Percentiles rank a stretch among this genome's conserved stretches.
Evolutionary conservation across 35 echinoderm and acorn worm species (phyloP).

Genomic region (Lytechinus variegatus): DNA sequence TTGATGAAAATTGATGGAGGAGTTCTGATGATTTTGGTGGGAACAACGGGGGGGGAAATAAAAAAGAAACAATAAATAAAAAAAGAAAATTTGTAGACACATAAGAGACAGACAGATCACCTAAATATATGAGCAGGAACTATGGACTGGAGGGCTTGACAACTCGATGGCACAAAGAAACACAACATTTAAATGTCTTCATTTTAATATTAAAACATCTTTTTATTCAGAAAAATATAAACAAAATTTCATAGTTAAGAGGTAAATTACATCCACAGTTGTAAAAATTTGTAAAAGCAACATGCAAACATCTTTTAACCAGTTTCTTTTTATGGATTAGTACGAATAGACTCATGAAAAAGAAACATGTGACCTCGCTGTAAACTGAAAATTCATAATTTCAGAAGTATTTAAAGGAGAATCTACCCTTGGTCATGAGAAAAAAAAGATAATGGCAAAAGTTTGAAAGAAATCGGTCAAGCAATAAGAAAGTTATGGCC

Average conservation of each 20-base stretch:
- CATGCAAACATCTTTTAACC: not conserved
- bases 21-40: no score
- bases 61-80: no score
- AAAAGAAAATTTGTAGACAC: no score
- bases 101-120: no score
- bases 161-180: not conserved
- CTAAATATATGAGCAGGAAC: no score
- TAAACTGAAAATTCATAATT: not conserved
- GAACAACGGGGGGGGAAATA: no score
- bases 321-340: not conserved
- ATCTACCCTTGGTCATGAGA: no score
- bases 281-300: not conserved
- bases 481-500: no score
- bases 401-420: not conserved
- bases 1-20: no score
- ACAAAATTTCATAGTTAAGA: not conserved
- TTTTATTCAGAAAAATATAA: conserved; percentile 2
- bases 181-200: not conserved
- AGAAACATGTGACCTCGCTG: not conserved
- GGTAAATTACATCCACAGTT: not conserved
- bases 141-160: not conserved
- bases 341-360: not conserved
- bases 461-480: no score
- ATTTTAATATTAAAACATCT: not conserved
- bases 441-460: no score